phyloP scores from a whole-genome alignment of 2,797 vertebrate species.

The Oreonectes daqikongensis region DNA sequence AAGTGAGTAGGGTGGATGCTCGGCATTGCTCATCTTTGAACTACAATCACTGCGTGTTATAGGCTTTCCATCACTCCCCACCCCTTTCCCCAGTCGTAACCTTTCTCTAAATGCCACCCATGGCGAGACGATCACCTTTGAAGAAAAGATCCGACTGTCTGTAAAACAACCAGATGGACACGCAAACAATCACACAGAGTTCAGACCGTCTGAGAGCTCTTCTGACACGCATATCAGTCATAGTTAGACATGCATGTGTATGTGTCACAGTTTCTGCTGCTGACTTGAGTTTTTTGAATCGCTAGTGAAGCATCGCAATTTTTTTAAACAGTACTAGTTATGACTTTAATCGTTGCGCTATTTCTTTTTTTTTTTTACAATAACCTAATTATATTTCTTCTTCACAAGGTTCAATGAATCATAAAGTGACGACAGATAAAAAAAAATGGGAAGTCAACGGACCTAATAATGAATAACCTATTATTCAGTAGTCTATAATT shows the following conservation, averaged over 20 bases:
- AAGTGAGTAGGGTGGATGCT: neutral
- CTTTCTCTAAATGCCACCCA: slow-evolving; percentile 24
- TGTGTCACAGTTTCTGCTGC: slow-evolving; percentile 12
- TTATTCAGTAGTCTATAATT: neutral
- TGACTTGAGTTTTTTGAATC: neutral
- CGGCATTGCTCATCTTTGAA: slow-evolving; percentile 7
- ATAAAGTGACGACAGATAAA: neutral
- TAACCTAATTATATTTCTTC: neutral
- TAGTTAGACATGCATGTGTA: neutral
- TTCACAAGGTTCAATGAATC: neutral
- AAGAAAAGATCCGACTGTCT: slow-evolving; percentile 22
- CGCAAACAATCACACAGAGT: slow-evolving; percentile 19
- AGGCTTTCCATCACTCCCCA: neutral
- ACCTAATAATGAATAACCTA: neutral
- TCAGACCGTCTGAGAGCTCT: slow-evolving; percentile 32
- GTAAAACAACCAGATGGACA: slow-evolving; percentile 21
- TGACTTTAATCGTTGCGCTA: neutral
- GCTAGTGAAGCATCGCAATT: neutral
- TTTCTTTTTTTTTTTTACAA: no score
- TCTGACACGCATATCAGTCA: slow-evolving; percentile 35
- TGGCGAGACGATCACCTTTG: slow-evolving; percentile 2
- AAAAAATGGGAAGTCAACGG: neutral
- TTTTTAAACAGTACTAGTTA: neutral
- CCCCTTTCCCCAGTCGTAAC: neutral
- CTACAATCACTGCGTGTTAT: neutral